Base-by-base conservation (phyloP, 1,140 invertebrate species). In the Drosophila subobscura region DNA sequence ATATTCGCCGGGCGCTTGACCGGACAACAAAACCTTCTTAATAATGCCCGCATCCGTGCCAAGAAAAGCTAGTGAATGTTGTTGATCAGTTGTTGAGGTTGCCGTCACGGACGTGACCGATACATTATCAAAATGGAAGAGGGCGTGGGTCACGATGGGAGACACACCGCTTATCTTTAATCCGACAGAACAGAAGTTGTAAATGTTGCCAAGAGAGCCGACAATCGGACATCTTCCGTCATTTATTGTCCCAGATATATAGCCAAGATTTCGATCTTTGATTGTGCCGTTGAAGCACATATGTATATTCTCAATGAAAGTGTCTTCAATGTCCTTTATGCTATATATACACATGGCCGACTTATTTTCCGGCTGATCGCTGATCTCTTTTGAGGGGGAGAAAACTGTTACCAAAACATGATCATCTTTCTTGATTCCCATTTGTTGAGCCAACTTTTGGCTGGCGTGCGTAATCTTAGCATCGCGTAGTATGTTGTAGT, bases 231-330 rank as follows among this genome's bases (percentile, higher is more conserved):
- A 98, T 89, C 97, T 96, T 12, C 97, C 97, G 92, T 97, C 96
- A 74, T 96, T 94, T 78, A 97, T 97, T 77, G 96, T 95, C 4
- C 97, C 97, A 59, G 97, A 98, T 80, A 98, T 96, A 90, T 98
- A 98, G 16, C 96, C 96, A 95, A 98, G 97, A 85, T 98, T 98
- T 46, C 97, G 93, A 88, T 97, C 96, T 74, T 96, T 96, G 57
- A 96, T 96, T 76, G 96, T 98, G 22, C 97, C 97, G 92, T 98
- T 97, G 91, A 99, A 99, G 92, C 98, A 99, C 95, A 97, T 96
- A 90, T 98, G 97, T 79, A 99, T 98, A 92, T 99, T 99, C 92
- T 98, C 96, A 80, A 97, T 97, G 92, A 99, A 99, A 84, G 97
- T 96, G 53, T 95, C 95, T 88, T 98, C 97, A 73, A 99, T 97